Base-by-base conservation (phyloP, 1,140 invertebrate genomes). In the Cyphomyrmex costatus region DNA sequence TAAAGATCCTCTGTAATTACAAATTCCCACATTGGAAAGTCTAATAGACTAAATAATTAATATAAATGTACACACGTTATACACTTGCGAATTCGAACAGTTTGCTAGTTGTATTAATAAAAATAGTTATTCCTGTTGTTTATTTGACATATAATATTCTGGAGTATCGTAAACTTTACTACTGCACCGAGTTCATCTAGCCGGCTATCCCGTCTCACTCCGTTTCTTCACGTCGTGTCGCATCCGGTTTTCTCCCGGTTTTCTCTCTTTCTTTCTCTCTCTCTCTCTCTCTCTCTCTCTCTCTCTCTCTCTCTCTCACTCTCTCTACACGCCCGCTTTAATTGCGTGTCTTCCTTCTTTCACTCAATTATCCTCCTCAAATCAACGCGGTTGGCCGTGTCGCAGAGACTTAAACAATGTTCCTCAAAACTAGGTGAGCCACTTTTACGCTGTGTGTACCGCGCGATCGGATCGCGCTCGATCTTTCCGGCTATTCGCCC, bases 181-280 rank as follows among this genome's bases (percentile, higher is more conserved):
- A 51, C 49, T 60, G 33, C 8, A 68, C n/a, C 53, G 36, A 73
- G 56, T 12, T 83, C 68, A 83, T 83, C 79, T 56, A 61, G 16
- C 49, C 60, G 24, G 7, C 58, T 68, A 71, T 82, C 77, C 89
- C 85, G 89, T 90, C 87, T 90, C 88, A 89, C 89, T 89, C 74
- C 79, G 88, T 80, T 90, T 90, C 88, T 90, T 90, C 73, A 61
- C 77, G 85, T 90, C 88, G 77, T 68, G 85, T 85, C 87, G 83
- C 85, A 87, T 90, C 89, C 89, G 88, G 89, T 89, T 90, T 90
- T 89, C 88, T 89, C 88, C 66, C 56, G 51, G 1, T 10, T 42
- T 8, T 42, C 36, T 36, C 36, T 36, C 33, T 36, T 2, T 42
- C 68, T 89, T n/a, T n/a, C n/a, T n/a, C n/a, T n/a, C n/a, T n/a